These are phyloP conservation scores for Eueremaeus valkanovi DNA, from an alignment of 2,888 invertebrate species.

Conservation along the genomic window DNA sequence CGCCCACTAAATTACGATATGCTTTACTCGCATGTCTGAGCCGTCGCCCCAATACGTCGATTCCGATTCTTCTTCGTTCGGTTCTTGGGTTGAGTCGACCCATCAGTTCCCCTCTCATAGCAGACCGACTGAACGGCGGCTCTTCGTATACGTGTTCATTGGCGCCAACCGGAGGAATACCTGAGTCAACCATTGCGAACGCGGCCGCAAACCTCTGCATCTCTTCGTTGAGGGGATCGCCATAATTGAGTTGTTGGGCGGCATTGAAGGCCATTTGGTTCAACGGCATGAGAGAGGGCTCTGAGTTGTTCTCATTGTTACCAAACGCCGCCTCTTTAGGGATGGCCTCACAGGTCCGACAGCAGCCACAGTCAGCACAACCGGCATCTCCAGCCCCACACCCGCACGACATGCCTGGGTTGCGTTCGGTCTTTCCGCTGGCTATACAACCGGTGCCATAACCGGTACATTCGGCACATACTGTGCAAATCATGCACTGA, in stretches of 20 bases:
- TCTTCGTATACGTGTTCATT: slow-evolving; percentile 25
- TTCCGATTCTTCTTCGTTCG: slow-evolving; percentile 12
- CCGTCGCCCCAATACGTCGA: slow-evolving; percentile 25
- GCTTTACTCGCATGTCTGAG: background rate
- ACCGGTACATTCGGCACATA: slow-evolving; percentile 89
- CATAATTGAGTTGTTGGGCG: slow-evolving; percentile 26
- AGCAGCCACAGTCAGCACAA: slow-evolving; percentile 86
- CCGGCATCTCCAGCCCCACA: slow-evolving; percentile 95
- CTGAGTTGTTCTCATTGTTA: slow-evolving; percentile 35
- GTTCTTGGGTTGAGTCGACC: background rate
- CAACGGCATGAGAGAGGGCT: slow-evolving; percentile 16
- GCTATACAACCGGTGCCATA: slow-evolving; percentile 78
- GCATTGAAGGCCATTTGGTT: slow-evolving; percentile 26
- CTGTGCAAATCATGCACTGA: slow-evolving; percentile 80
- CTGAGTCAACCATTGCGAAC: slow-evolving; percentile 18
- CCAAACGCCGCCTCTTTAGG: slow-evolving; percentile 54
- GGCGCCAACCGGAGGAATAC: background rate
- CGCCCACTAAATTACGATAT: background rate
- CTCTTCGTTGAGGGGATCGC: slow-evolving; percentile 1
- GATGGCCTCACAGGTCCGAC: slow-evolving; percentile 72
- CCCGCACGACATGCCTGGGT: slow-evolving; percentile 87
- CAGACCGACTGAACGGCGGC: background rate
- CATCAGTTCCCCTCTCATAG: no score
- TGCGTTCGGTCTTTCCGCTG: slow-evolving; percentile 69
- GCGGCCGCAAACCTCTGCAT: slow-evolving; percentile 16